Conservation (phyloP, 2,888 invertebrate genomes). For the Rhamnusium bicolor region DNA sequence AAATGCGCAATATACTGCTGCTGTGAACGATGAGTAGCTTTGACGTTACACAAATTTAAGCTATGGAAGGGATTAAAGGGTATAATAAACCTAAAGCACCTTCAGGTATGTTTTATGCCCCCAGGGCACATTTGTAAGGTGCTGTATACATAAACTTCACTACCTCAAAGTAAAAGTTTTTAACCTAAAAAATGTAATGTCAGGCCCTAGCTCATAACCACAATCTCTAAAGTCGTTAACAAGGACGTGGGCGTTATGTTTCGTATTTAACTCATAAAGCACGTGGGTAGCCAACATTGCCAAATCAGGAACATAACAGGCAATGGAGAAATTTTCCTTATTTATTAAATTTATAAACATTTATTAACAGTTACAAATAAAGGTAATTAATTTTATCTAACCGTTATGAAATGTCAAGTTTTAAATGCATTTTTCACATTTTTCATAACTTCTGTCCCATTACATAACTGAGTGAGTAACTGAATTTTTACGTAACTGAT, state of each 20-base stretch:
- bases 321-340: too few relatives aligned
- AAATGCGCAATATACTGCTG: neutral
- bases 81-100: neutral
- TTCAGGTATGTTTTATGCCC: neutral
- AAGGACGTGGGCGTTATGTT: neutral
- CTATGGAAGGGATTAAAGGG: neutral
- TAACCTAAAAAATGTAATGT: neutral
- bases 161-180: conserved; percentile 1
- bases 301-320: too few relatives aligned
- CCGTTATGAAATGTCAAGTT: too few relatives aligned
- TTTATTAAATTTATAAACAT: too few relatives aligned
- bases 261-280: neutral
- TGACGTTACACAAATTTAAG: neutral
- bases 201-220: neutral
- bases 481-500: too few relatives aligned
- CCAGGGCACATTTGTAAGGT: neutral
- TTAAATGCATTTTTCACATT: too few relatives aligned
- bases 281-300: too few relatives aligned
- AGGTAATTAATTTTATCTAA: too few relatives aligned
- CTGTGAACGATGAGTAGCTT: neutral
- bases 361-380: too few relatives aligned
- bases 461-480: too few relatives aligned
- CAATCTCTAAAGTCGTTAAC: conserved; percentile 1
- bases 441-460: too few relatives aligned
- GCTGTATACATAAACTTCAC: neutral